Evolutionary conservation across 2,888 invertebrate species (phyloP).

Genomic region (Lithophane semibrunnea): DNA sequence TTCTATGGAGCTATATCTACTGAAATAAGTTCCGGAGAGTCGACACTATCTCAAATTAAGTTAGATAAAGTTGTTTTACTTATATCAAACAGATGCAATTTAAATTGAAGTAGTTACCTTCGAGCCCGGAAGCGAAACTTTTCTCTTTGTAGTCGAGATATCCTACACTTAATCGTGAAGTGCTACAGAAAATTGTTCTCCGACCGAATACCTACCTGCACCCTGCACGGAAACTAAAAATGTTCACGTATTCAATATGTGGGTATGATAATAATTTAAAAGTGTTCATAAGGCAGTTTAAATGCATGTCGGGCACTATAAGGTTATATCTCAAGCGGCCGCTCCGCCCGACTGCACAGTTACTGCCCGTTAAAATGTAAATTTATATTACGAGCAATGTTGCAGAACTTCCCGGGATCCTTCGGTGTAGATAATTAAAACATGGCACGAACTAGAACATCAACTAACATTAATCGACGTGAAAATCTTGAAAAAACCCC

Average conservation of each 20-base stretch:
- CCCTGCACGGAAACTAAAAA: constrained; percentile 33
- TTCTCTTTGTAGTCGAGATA: constrained; percentile 31
- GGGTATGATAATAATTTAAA: constrained; percentile 68
- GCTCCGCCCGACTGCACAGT: constrained; percentile 73
- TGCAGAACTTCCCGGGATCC: constrained; percentile 63
- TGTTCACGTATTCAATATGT: constrained; percentile 64
- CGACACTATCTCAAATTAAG: constrained; percentile 54
- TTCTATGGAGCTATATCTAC: constrained; percentile 35
- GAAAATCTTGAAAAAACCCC: constrained; percentile 47
- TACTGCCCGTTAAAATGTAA: constrained; percentile 78
- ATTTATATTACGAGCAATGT: constrained; percentile 75
- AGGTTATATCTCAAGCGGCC: constrained; percentile 72
- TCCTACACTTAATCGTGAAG: constrained; percentile 16
- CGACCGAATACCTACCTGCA: constrained; percentile 8
- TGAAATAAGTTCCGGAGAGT: constrained; percentile 53
- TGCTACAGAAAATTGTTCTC: constrained; percentile 16
- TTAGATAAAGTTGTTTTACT: constrained; percentile 49
- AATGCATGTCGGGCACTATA: constrained; percentile 75
- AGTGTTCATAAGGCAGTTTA: constrained; percentile 77
- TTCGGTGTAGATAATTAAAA: constrained; percentile 71
- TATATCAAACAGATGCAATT: constrained; percentile 52
- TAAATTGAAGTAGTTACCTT: constrained; percentile 35
- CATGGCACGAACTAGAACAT: constrained; percentile 63
- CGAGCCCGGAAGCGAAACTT: constrained; percentile 40
- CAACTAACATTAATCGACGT: constrained; percentile 43